Conservation (phyloP, 2,797 vertebrate genomes). For the Sebastes goodei region DNA sequence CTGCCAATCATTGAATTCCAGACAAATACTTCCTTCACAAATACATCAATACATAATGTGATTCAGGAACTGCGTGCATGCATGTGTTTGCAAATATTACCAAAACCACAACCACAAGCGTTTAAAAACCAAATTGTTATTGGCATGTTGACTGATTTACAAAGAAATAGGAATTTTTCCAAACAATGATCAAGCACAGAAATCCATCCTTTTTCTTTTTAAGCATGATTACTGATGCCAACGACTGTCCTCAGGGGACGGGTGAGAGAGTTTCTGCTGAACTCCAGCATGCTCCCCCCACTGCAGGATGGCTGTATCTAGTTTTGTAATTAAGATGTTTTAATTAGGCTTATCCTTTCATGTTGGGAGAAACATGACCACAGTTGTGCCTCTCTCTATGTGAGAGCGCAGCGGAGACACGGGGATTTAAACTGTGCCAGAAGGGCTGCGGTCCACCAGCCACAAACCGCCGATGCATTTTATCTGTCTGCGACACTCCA, state of each 20-base stretch:
- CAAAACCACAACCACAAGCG: background rate
- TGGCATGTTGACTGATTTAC: slow-evolving; percentile 1
- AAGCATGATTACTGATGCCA: background rate
- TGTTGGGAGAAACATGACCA: slow-evolving; percentile 46
- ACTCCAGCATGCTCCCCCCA: slow-evolving; percentile 17
- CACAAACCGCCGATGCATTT: slow-evolving; percentile 48
- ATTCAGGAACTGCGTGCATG: background rate
- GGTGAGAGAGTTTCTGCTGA: slow-evolving; percentile 36
- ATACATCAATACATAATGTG: slow-evolving; percentile 26
- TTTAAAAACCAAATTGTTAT: slow-evolving; percentile 4
- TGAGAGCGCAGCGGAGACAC: slow-evolving; percentile 33
- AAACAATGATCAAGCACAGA: background rate
- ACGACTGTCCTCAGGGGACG: slow-evolving; percentile 7
- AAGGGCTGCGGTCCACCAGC: slow-evolving; percentile 33
- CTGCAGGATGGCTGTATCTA: slow-evolving; percentile 27
- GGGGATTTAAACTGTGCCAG: slow-evolving; percentile 48
- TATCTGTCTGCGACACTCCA: slow-evolving; percentile 54
- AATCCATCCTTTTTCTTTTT: background rate
- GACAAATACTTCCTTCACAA: slow-evolving; percentile 6
- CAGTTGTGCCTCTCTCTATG: slow-evolving; percentile 39
- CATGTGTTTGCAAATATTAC: slow-evolving; percentile 18
- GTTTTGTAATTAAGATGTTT: slow-evolving; percentile 68
- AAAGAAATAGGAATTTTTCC: background rate
- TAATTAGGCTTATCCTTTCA: slow-evolving; percentile 74
- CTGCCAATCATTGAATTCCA: slow-evolving; percentile 15